A percentile compares a stretch with the other conserved stretches of the same genome.
These are phyloP conservation scores for Heliconius cydno DNA, from an alignment of 2,888 invertebrate genomes.

Conservation along the genomic window DNA sequence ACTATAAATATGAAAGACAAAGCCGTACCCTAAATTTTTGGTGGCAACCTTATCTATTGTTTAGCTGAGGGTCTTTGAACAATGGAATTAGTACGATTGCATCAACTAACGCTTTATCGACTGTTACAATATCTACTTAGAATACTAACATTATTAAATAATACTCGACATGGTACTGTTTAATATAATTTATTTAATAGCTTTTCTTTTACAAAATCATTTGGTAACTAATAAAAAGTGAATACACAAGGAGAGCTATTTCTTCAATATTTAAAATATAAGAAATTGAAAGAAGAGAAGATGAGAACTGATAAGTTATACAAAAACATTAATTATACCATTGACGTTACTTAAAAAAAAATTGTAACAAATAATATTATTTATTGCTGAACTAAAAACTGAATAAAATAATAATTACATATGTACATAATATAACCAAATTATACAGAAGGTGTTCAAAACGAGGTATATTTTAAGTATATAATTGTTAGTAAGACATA, in stretches of 20 bases:
- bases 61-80: conserved; percentile 51
- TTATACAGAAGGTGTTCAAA: conserved; percentile 20
- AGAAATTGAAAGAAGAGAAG: background rate
- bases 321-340: background rate
- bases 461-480: conserved; percentile 1
- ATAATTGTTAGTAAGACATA: conserved; percentile 14
- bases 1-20: conserved; percentile 63
- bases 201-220: background rate
- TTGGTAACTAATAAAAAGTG: background rate
- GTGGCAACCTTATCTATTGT: conserved; percentile 58
- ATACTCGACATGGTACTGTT: background rate
- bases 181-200: too few relatives aligned
- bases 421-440: background rate
- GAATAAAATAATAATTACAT: conserved; percentile 4
- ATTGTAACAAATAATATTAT: background rate
- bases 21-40: conserved; percentile 55
- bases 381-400: background rate
- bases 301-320: background rate
- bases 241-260: background rate
- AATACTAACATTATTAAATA: conserved; percentile 14
- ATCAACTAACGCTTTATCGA: conserved; percentile 36
- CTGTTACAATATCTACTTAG: conserved; percentile 16
- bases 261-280: background rate
- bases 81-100: conserved; percentile 49
- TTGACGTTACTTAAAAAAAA: too few relatives aligned